Base-by-base conservation (phyloP, 1,140 invertebrate genomes). In the Diorhabda elongata region DNA sequence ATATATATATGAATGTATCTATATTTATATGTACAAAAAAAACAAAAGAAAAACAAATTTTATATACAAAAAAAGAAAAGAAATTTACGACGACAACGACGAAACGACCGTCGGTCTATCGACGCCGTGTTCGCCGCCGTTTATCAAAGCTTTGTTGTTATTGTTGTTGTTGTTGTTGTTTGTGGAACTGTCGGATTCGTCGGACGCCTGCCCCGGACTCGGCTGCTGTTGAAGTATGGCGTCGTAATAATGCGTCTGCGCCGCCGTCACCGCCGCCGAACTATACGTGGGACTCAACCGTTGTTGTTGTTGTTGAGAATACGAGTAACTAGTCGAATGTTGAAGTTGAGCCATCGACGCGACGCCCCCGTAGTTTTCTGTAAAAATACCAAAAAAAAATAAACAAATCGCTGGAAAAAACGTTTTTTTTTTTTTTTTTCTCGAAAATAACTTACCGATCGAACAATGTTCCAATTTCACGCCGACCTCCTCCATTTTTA, bases 311-410 rank as follows among this genome's bases (percentile, higher is more conserved):
- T 74, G 69, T 47, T 68, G 74, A 65, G 64, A 70, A 71, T 78
- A 78, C 4, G 73, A 61, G 43, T 74, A 74, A 58, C 60, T 74
- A 4, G 68, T 64, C 42, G 74, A 61, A 41, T 75, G 73, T 11
- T 70, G 72, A n/a, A 76, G 58, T 59, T 74, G 75, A 44, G 70
- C 69, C 45, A 76, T 45, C 11, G 71, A 67, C 56, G 71, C 41
- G 57, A 77, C 68, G 45, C 84, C 81, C 6, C 57, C 61, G 67
- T 80, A 82, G 26, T 78, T 75, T 42, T 83, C 83, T 84, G 78
- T 5, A 76, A 77, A 61, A 62, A 58, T 67, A 1, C 26, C 26
- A 26, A 26, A 26, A 26, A 26, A 26, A 26, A 26, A 26, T 26
- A 26, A 26, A 26, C 26, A 26, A 26, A 26, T 26, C 26, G 26